Evolutionary conservation across 2,888 invertebrate species (phyloP).

Genomic region (Toxonevra muliebris): DNA sequence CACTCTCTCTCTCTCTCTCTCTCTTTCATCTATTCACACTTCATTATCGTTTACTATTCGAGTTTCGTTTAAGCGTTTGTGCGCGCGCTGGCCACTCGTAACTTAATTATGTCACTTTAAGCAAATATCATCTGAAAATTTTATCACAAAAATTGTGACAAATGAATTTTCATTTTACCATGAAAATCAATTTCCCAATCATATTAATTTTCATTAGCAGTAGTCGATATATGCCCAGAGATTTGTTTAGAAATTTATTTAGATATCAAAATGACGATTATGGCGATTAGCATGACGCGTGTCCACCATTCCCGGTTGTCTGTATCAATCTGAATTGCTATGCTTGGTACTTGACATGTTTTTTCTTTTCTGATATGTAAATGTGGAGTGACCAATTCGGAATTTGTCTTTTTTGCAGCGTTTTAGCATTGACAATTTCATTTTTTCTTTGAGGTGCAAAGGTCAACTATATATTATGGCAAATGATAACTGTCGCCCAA

Average conservation of each 20-base stretch:
- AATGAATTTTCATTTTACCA: constrained; percentile 24
- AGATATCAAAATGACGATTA: constrained; percentile 24
- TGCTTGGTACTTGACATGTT: too few relatives aligned
- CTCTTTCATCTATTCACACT: constrained; percentile 31
- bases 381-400: too few relatives aligned
- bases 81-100: background rate
- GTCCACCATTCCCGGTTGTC: constrained; percentile 23
- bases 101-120: constrained; percentile 29
- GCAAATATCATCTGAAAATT: background rate
- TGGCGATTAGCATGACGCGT: constrained; percentile 44
- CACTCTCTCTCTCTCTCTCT: too few relatives aligned
- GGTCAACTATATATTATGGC: too few relatives aligned
- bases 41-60: constrained; percentile 21
- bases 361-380: too few relatives aligned
- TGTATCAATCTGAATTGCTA: background rate
- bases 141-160: constrained; percentile 21
- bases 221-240: too few relatives aligned
- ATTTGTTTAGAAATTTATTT: constrained; percentile 16
- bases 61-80: background rate
- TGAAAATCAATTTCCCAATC: constrained; percentile 26
- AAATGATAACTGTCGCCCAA: too few relatives aligned
- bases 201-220: constrained; percentile 7
- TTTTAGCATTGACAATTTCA: too few relatives aligned
- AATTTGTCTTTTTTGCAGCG: too few relatives aligned
- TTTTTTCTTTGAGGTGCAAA: too few relatives aligned